Conservation (phyloP, 2,888 invertebrate species). For the Cheilosia variabilis region DNA sequence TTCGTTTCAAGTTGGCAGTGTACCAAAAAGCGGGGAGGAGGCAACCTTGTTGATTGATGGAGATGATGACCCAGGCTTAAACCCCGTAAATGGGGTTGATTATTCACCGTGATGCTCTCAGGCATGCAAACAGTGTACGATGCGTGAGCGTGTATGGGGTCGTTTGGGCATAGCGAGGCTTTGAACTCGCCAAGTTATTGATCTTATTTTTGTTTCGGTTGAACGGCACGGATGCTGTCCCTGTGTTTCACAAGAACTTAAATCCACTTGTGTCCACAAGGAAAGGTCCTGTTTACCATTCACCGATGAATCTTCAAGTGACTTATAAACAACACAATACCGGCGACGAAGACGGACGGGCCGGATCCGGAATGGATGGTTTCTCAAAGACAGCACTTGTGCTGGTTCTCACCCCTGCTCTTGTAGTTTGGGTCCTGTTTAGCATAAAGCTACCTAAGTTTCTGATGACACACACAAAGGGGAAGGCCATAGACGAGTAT, state of each 20-base stretch:
- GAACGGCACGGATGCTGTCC: constrained; percentile 32
- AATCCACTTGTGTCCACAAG: constrained; percentile 71
- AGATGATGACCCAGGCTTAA: constrained; percentile 66
- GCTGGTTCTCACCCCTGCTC: constrained; percentile 34
- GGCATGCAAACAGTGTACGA: constrained; percentile 18
- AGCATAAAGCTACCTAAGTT: constrained; percentile 72
- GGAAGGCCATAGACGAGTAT: constrained; percentile 1
- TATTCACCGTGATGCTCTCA: constrained; percentile 39
- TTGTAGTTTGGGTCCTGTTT: constrained; percentile 48
- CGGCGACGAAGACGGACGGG: constrained; percentile 15
- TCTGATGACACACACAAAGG: constrained; percentile 28
- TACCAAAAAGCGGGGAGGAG: neutral
- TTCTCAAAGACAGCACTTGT: constrained; percentile 71
- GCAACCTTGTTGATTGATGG: constrained; percentile 70
- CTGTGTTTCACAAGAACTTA: constrained; percentile 48
- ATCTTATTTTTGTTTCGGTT: constrained; percentile 55
- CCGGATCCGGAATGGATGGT: constrained; percentile 43
- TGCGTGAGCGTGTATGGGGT: constrained; percentile 3
- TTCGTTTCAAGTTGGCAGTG: constrained; percentile 57
- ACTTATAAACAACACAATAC: constrained; percentile 29
- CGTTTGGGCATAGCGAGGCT: constrained; percentile 13
- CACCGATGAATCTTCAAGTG: constrained; percentile 59
- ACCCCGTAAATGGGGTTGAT: constrained; percentile 65
- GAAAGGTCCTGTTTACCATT: constrained; percentile 69
- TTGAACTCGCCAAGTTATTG: constrained; percentile 66